phyloP scores from a whole-genome alignment of 1,140 invertebrate genomes.

The Dryas iulia region DNA sequence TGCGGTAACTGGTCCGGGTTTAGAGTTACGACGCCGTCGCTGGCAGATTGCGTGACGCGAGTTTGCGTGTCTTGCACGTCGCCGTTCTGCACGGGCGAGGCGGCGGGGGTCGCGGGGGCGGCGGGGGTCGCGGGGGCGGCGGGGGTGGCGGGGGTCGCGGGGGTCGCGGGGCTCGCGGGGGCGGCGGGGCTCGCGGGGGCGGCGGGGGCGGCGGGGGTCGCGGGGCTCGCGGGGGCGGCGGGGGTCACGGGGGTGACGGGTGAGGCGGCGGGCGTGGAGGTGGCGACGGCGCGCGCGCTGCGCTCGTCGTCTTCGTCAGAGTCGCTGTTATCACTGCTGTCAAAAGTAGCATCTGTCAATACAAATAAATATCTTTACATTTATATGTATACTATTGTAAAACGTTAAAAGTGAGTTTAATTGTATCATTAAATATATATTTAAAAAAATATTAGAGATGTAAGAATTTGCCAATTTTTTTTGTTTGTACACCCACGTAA shows the following conservation, averaged over 20 bases:
- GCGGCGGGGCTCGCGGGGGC: not conserved
- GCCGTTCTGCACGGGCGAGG: not conserved
- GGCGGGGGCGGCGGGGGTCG: not conserved
- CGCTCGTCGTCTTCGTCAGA: slow-evolving; percentile 38
- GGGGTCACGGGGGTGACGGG: not conserved
- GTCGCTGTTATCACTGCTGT: slow-evolving; percentile 62
- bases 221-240: not conserved
- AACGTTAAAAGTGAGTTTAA: not conserved
- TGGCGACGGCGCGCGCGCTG: not conserved
- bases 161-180: not conserved
- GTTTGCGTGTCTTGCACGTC: not conserved
- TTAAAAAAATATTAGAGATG: too few species aligned
- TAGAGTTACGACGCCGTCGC: not conserved
- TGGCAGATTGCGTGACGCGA: not conserved
- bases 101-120: not conserved
- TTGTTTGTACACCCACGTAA: too few species aligned
- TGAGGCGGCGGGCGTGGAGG: not conserved
- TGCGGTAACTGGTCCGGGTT: not conserved
- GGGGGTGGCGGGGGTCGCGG: not conserved
- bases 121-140: not conserved
- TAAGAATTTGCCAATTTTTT: too few species aligned
- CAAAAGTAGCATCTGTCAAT: slow-evolving; percentile 53
- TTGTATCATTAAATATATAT: not conserved
- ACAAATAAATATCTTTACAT: not conserved
- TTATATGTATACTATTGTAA: too few species aligned